Conservation (phyloP, 92 coral and sea anemone species). For the Actinostola sp. region DNA sequence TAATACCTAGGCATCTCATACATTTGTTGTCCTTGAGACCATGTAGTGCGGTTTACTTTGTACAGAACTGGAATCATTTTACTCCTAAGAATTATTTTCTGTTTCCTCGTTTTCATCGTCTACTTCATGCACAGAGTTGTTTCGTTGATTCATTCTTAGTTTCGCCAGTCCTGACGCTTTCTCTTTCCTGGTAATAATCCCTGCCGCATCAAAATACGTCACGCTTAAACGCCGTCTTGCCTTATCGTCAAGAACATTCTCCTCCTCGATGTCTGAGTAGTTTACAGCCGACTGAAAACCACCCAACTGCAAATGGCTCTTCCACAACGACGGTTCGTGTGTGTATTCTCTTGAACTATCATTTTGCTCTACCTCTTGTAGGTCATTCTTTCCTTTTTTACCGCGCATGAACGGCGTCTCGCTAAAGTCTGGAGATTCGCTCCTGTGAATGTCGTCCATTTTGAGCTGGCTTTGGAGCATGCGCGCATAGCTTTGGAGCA, state of each 20-base stretch:
- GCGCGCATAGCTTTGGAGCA: conserved; percentile 35
- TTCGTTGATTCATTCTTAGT: conserved; percentile 2
- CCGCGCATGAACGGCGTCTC: conserved; percentile 43
- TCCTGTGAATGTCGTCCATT: conserved; percentile 24
- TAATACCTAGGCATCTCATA: too few relatives aligned
- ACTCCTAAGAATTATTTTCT: too few relatives aligned
- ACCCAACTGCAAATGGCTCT: conserved; percentile 17
- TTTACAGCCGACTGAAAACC: conserved; percentile 5
- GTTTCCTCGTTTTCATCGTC: background rate
- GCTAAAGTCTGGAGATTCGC: conserved; percentile 42
- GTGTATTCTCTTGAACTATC: background rate
- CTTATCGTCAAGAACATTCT: conserved; percentile 9
- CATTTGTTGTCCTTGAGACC: too few relatives aligned
- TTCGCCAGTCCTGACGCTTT: conserved; percentile 4
- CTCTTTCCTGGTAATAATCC: conserved; percentile 10
- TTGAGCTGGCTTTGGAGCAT: conserved; percentile 37
- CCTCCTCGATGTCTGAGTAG: conserved; percentile 38
- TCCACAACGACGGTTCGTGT: background rate
- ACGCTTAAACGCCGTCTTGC: conserved; percentile 14
- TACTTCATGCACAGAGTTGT: background rate
- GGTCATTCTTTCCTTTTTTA: background rate
- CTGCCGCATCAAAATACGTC: conserved; percentile 20
- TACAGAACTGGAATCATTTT: too few relatives aligned
- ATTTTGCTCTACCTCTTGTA: background rate
- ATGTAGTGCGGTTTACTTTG: too few relatives aligned